These are phyloP conservation scores for Labeo rohita DNA, from an alignment of 2,113 vertebrate genomes.

Conservation along the genomic window DNA sequence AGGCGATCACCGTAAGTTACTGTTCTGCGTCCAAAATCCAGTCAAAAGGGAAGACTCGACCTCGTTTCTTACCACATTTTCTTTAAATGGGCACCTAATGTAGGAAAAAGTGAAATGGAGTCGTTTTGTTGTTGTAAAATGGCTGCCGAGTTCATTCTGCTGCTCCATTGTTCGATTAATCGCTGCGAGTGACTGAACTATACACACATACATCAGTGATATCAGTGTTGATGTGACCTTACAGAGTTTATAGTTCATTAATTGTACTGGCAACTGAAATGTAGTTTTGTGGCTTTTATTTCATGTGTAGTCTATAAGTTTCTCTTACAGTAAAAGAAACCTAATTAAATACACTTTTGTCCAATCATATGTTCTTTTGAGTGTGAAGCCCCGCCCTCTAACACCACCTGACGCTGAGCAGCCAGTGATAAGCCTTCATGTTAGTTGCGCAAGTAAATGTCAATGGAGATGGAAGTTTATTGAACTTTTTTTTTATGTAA, in stretches of 20 bases:
- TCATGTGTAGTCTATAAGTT: background rate
- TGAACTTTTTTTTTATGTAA: too few relatives aligned
- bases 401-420: background rate
- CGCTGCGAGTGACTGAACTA: background rate
- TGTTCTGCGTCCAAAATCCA: background rate
- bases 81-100: background rate
- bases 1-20: background rate
- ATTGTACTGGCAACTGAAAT: background rate
- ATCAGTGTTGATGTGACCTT: background rate
- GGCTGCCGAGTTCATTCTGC: slow-evolving; percentile 53
- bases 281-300: background rate
- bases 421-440: background rate
- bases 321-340: background rate
- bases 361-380: background rate
- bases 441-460: too few relatives aligned
- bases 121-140: slow-evolving; percentile 56
- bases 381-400: background rate
- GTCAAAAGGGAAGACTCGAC: background rate
- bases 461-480: too few relatives aligned
- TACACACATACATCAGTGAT: background rate
- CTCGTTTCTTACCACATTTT: background rate
- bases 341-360: background rate
- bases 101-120: slow-evolving; percentile 55
- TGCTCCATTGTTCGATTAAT: background rate
- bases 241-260: background rate